Evolutionary conservation across 2,113 vertebrate genomes (phyloP).

Genomic region (Panurus biarmicus): DNA sequence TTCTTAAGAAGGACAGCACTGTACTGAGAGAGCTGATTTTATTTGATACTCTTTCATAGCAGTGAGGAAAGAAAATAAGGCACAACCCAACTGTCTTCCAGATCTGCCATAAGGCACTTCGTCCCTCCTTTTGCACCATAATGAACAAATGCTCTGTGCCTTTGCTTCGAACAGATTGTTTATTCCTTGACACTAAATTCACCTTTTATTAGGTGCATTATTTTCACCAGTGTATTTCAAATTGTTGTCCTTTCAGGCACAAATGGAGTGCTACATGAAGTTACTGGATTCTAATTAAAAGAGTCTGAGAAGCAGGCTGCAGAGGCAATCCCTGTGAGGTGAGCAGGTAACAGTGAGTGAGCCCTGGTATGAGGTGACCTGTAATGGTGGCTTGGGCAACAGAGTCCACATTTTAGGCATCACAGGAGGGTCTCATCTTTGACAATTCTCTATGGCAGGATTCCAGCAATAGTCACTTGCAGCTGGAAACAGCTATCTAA

Average conservation of each 20-base stretch:
- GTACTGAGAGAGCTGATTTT: neutral
- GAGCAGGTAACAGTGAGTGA: neutral
- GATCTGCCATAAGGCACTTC: neutral
- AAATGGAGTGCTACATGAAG: neutral
- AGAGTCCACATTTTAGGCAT: neutral
- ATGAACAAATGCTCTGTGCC: neutral
- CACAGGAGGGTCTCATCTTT: neutral
- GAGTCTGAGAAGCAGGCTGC: neutral
- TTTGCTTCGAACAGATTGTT: neutral
- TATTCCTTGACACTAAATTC: neutral
- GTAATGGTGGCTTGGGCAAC: neutral
- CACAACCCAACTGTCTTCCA: neutral
- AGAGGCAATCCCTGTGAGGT: neutral
- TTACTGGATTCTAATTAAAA: neutral
- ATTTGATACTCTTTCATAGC: neutral
- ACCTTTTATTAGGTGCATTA: neutral
- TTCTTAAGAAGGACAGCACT: neutral
- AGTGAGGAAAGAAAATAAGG: neutral
- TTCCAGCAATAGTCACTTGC: neutral
- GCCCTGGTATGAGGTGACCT: neutral
- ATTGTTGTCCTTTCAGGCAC: neutral
- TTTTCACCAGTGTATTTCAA: neutral
- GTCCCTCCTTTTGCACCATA: rapidly evolving
- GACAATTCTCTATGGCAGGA: neutral
- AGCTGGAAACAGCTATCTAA: neutral